Evolutionary conservation across 1,140 invertebrate genomes (phyloP), one percentile per base, ranked within the genome.

Genomic region (Megalonaias nervosa): DNA sequence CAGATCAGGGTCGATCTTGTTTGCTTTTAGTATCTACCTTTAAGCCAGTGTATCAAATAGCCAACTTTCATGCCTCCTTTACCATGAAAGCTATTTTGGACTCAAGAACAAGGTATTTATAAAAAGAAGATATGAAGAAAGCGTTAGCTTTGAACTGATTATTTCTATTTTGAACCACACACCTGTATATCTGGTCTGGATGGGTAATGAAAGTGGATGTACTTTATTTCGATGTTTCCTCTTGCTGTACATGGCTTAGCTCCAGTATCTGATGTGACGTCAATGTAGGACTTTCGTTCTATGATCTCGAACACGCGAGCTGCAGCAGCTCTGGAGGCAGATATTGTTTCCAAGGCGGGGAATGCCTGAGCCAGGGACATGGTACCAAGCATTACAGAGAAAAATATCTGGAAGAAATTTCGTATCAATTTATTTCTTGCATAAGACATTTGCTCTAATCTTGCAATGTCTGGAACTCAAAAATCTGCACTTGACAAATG

Each of bases 321-420:
- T 2, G 96, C 96, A 12, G 96, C 94, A n/a, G 94, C 95, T 71
- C 94, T 91, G 0, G 95, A 95, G 3, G 93, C 93, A 6, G 94
- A 93, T 86, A 97, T 95, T 5, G 93, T 93, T 84, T 96, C 95
- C 1, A 97, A 84, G 82, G 95, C 95, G 0, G 96, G 96, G 15
- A 95, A 94, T 2, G 96, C 94, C 82, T 97, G 93, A 38, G 96
- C 94, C 14, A 97, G 91, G 84, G 95, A 95, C 89, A 96, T 95
- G 0, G 95, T 95, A 1, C 95, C 96, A 81, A 94, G 94, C 65
- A 98, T 91, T 0, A 98, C 94, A 38, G 95, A 82, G 38, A 90
- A 82, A 65, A 90, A 89, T n/a, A 89, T 83, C 87, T 88, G 75
- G 11, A 82, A 48, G 38, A 48, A 48, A 48, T 48, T 48, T 0